A percentile compares a stretch with the other conserved stretches of the same genome.
phyloP scores from a whole-genome alignment of 2,888 invertebrate genomes.

The Diplolepis rosae region DNA sequence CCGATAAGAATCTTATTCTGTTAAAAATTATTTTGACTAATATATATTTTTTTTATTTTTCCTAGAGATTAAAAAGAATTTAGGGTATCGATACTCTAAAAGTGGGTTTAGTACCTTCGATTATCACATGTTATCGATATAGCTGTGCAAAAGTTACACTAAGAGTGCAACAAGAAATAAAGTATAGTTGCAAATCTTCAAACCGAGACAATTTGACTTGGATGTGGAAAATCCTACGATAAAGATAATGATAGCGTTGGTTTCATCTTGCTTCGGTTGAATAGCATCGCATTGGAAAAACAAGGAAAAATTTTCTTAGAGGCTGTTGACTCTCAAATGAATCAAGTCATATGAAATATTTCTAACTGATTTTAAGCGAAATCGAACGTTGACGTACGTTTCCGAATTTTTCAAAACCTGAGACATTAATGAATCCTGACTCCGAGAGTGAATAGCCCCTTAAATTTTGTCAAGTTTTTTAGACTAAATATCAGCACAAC shows the following conservation, averaged over 20 bases:
- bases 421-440: too few relatives aligned
- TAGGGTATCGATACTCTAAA: not conserved
- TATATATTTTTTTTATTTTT: not conserved
- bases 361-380: too few relatives aligned
- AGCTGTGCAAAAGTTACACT: constrained; percentile 7
- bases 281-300: not conserved
- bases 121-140: constrained; percentile 19
- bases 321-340: too few relatives aligned
- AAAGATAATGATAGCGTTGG: not conserved
- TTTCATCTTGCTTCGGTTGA: not conserved
- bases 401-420: too few relatives aligned
- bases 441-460: too few relatives aligned
- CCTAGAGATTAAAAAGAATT: not conserved
- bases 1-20: not conserved
- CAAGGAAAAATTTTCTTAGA: not conserved
- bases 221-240: not conserved
- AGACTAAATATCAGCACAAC: not conserved
- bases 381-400: too few relatives aligned
- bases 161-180: not conserved
- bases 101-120: constrained; percentile 5
- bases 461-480: too few relatives aligned
- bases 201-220: not conserved
- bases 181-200: not conserved
- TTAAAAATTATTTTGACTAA: not conserved
- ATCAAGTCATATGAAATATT: too few relatives aligned